Evolutionary conservation across 2,797 vertebrate species (phyloP).

Genomic region (Hydrolagus colliei): DNA sequence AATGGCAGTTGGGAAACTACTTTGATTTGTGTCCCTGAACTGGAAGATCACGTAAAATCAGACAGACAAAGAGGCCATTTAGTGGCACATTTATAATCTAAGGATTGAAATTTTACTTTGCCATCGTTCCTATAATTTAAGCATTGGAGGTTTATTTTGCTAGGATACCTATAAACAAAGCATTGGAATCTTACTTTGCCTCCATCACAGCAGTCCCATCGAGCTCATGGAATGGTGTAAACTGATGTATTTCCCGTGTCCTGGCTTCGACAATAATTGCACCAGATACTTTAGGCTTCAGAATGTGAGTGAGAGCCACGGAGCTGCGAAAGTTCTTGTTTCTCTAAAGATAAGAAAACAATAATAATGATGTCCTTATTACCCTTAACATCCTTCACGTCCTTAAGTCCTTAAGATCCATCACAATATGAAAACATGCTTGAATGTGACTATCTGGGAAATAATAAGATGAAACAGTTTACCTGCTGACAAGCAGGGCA

Average conservation of each 20-base stretch:
- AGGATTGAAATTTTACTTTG: constrained; percentile 35
- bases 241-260: constrained; percentile 59
- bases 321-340: constrained; percentile 57
- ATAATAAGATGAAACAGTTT: constrained; percentile 37
- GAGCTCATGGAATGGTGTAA: constrained; percentile 67
- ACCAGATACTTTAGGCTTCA: constrained; percentile 54
- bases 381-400: neutral
- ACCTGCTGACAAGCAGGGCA: constrained; percentile 60
- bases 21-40: too few species aligned
- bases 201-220: constrained; percentile 50
- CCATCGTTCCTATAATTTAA: too few species aligned
- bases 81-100: too few species aligned
- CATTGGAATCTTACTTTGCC: constrained; percentile 36
- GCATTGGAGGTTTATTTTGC: too few species aligned
- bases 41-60: too few species aligned
- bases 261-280: constrained; percentile 60
- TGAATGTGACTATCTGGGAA: neutral
- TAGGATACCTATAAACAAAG: too few species aligned
- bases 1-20: too few species aligned
- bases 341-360: constrained; percentile 51
- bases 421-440: neutral
- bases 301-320: constrained; percentile 57
- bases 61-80: too few species aligned
- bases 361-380: too few species aligned
- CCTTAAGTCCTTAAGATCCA: neutral